Percentiles rank a stretch among this genome's conserved stretches.
phyloP scores from a whole-genome alignment of 1,140 invertebrate species.

The Trypoxylus dichotomus region DNA sequence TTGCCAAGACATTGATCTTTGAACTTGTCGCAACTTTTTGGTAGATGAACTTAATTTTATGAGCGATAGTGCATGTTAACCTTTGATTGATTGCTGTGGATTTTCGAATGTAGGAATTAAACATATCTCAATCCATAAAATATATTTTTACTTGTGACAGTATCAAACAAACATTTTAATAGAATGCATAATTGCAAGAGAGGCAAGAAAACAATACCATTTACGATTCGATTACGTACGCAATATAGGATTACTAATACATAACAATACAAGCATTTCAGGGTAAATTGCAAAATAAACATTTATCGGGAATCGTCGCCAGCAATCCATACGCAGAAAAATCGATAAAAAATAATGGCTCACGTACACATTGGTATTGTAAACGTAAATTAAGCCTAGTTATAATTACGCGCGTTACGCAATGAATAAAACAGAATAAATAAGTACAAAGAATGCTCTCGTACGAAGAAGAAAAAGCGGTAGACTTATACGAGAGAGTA shows the following conservation, averaged over 20 bases:
- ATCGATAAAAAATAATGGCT: neutral
- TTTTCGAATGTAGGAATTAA: no score
- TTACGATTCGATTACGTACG: neutral
- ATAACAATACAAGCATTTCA: neutral
- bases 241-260: neutral
- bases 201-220: neutral
- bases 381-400: constrained; percentile 9
- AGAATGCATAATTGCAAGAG: neutral
- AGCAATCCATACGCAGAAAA: neutral
- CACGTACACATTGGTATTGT: neutral
- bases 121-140: no score
- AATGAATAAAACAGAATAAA: constrained; percentile 10
- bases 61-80: no score
- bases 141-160: neutral
- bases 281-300: neutral
- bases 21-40: no score
- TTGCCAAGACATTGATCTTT: no score
- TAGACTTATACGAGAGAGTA: neutral
- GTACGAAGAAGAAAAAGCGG: neutral
- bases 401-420: constrained; percentile 10
- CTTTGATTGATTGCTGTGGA: no score
- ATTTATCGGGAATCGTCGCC: neutral
- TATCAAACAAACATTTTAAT: neutral
- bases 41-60: no score
- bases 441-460: neutral